Conservation (phyloP, 2,113 vertebrate species). For the Guaruba guarouba region DNA sequence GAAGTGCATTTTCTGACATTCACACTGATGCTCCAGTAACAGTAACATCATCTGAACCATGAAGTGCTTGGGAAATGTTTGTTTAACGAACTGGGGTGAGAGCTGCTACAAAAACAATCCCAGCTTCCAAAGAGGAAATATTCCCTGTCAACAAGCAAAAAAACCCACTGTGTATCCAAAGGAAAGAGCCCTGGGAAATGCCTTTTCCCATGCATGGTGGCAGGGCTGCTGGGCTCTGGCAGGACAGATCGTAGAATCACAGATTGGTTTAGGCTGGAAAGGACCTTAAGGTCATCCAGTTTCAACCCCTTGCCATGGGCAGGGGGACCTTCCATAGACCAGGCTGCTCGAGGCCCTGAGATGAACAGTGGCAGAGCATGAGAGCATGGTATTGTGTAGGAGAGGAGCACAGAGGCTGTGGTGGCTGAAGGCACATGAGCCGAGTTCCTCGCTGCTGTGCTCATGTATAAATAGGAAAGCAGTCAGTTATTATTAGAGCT, state of each 20-base stretch:
- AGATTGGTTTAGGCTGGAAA: not conserved
- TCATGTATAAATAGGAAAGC: not conserved
- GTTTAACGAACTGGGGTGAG: not conserved
- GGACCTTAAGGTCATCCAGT: not conserved
- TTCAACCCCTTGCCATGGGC: not conserved
- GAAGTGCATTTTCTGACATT: not conserved
- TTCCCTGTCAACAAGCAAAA: not conserved
- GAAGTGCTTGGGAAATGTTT: not conserved
- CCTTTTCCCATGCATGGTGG: not conserved
- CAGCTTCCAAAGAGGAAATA: not conserved
- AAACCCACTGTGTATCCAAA: fast-evolving
- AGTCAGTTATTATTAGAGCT: not conserved
- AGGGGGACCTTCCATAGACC: not conserved
- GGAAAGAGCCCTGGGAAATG: not conserved
- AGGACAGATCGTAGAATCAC: not conserved
- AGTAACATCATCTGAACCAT: not conserved
- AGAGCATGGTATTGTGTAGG: not conserved
- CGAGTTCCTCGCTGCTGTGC: not conserved
- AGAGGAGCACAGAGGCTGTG: fast-evolving
- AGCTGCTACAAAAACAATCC: not conserved
- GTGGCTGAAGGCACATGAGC: not conserved
- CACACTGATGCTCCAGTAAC: not conserved
- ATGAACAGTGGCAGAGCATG: not conserved
- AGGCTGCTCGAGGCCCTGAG: not conserved
- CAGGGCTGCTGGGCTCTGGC: not conserved